phyloP scores from a whole-genome alignment of 2,113 vertebrate genomes.

The Bostrychus sinensis region DNA sequence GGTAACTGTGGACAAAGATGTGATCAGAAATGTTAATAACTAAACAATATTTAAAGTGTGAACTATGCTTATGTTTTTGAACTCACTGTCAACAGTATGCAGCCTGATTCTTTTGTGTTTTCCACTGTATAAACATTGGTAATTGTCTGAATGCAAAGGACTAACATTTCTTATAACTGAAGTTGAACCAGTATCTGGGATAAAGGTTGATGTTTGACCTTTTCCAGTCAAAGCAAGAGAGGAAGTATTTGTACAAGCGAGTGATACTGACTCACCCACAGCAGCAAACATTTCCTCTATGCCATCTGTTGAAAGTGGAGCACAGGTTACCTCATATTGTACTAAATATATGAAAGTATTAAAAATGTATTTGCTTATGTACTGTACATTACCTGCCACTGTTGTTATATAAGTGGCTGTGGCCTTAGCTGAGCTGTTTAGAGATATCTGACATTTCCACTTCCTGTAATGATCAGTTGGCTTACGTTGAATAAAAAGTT shows the following conservation, averaged over 20 bases:
- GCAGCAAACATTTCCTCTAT: constrained; percentile 65
- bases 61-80: background rate
- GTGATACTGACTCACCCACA: constrained; percentile 59
- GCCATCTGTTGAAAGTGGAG: constrained; percentile 45
- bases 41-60: background rate
- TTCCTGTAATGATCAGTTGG: constrained; percentile 59
- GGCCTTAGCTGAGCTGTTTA: constrained; percentile 31
- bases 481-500: constrained; percentile 35
- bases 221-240: constrained; percentile 8
- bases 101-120: constrained; percentile 29
- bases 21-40: background rate
- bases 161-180: constrained; percentile 45
- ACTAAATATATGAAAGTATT: background rate
- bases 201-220: background rate
- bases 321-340: background rate
- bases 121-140: constrained; percentile 41
- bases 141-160: constrained; percentile 47
- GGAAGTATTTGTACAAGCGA: constrained; percentile 49
- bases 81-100: constrained; percentile 57
- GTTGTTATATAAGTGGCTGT: constrained; percentile 28
- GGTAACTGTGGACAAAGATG: constrained; percentile 39
- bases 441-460: constrained; percentile 57
- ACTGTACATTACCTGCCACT: constrained; percentile 44
- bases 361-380: fast-evolving
- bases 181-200: constrained; percentile 24